These are phyloP conservation scores for Anorthoa munda DNA, from an alignment of 2,888 invertebrate genomes.

Conservation along the genomic window DNA sequence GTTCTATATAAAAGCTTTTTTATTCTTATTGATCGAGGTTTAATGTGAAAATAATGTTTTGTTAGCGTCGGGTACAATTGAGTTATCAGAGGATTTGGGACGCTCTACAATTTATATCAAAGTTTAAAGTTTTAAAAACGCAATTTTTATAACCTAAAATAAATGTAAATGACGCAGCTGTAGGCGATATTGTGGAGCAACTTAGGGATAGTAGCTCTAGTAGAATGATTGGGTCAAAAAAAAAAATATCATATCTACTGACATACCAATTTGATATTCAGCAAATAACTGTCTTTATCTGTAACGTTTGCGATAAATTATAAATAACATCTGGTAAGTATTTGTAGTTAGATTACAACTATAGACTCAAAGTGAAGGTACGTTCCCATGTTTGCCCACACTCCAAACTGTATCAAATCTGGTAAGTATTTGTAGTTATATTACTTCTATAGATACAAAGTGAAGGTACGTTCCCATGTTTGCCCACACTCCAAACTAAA, in stretches of 20 bases:
- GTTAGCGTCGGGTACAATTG: not conserved
- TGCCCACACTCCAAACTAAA: too few species aligned
- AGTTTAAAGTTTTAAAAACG: not conserved
- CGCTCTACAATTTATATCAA: slow-evolving; percentile 7
- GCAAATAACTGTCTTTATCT: not conserved
- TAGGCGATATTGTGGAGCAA: not conserved
- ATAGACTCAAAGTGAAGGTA: too few species aligned
- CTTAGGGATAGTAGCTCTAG: not conserved
- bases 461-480: too few species aligned
- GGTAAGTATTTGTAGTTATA: too few species aligned
- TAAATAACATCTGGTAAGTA: not conserved
- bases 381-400: too few species aligned
- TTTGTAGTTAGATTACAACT: too few species aligned
- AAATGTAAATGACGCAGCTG: not conserved
- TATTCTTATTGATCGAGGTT: not conserved
- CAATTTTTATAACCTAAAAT: not conserved
- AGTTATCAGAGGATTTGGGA: slow-evolving; percentile 18
- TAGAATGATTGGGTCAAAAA: too few species aligned
- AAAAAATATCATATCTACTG: too few species aligned
- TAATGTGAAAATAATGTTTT: slow-evolving; percentile 27
- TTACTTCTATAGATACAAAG: too few species aligned
- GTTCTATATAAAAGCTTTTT: not conserved
- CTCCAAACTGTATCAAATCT: too few species aligned
- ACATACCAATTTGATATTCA: not conserved
- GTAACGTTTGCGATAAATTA: not conserved